phyloP scores from a whole-genome alignment of 2,113 vertebrate genomes.

The Jaculus jaculus region DNA sequence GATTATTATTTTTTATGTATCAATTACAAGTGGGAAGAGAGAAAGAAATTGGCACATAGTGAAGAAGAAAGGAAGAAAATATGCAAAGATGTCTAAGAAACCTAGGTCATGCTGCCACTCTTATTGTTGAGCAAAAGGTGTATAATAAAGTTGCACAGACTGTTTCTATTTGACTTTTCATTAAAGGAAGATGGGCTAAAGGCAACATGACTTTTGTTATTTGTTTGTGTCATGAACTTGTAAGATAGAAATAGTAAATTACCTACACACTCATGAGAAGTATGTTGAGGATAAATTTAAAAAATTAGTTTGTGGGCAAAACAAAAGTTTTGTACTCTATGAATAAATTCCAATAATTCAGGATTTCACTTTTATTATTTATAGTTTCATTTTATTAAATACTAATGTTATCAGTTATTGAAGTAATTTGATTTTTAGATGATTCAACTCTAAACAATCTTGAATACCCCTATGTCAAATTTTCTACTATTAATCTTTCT shows the following conservation, averaged over 20 bases:
- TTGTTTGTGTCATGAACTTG: not conserved
- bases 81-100: not conserved
- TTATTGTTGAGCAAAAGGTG: not conserved
- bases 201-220: not conserved
- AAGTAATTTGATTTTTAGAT: not conserved
- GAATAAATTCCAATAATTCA: not conserved
- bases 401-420: not conserved
- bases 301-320: slow-evolving; percentile 23
- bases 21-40: slow-evolving; percentile 44
- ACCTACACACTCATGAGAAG: not conserved
- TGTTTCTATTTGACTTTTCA: not conserved
- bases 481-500: slow-evolving; percentile 8
- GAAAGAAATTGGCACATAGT: not conserved
- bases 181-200: not conserved
- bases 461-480: not conserved
- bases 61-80: not conserved
- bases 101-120: not conserved
- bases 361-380: slow-evolving; percentile 16
- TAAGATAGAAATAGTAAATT: not conserved
- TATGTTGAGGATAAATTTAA: not conserved
- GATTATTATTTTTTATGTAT: slow-evolving; percentile 61
- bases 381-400: not conserved
- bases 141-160: not conserved
- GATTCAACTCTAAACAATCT: not conserved
- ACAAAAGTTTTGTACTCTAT: not conserved